Conservation (phyloP, 2,888 invertebrate genomes). For the Nomada goodeniana region DNA sequence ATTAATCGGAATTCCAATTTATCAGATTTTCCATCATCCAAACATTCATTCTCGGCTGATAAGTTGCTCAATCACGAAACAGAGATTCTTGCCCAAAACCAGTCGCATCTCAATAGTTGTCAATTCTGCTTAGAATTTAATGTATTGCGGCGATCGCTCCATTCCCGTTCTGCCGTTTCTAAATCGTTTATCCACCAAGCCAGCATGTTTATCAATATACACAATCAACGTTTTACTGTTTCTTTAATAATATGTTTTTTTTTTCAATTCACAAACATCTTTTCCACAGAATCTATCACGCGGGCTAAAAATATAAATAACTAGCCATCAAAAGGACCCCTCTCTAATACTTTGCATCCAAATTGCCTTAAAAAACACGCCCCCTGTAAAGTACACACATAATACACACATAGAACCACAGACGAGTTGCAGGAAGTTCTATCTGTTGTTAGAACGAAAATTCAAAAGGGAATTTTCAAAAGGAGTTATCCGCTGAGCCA, state of each 20-base stretch:
- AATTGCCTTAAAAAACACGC: neutral
- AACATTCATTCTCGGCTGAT: no score
- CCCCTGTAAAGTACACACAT: neutral
- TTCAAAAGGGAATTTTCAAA: constrained; percentile 8
- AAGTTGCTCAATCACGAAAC: no score
- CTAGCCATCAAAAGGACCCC: neutral
- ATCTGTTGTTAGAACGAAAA: neutral
- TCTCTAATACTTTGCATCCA: neutral
- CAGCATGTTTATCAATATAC: neutral
- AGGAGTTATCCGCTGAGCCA: constrained; percentile 6
- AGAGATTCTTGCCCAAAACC: no score
- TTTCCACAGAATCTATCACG: neutral
- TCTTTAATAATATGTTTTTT: neutral
- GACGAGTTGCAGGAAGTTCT: neutral
- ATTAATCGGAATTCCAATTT: no score
- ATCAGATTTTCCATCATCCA: no score
- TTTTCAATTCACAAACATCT: neutral
- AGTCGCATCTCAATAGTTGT: no score
- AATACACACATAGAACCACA: neutral
- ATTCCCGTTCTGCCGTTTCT: no score
- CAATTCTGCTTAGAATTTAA: no score
- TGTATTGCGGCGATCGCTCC: no score
- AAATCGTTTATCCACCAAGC: neutral
- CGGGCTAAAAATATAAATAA: no score
- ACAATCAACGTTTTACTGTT: no score